Evolutionary conservation across 2,113 vertebrate genomes (phyloP).

Genomic region (Nannospalax galili): DNA sequence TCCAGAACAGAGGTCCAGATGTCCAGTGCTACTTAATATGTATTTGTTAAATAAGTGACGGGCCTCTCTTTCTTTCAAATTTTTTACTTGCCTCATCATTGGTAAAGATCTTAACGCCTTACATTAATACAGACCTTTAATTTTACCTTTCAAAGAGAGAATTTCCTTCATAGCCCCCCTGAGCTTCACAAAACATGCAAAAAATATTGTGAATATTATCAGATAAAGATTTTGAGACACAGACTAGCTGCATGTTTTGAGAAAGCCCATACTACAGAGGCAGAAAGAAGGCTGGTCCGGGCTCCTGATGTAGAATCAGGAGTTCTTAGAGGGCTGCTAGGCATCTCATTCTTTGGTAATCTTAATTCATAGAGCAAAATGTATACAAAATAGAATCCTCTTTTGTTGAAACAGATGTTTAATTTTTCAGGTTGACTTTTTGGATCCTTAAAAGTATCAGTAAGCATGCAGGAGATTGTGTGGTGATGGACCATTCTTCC

Average conservation of each 20-base stretch:
- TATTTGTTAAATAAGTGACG: neutral
- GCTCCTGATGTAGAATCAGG: neutral
- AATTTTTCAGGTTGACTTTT: conserved; percentile 1
- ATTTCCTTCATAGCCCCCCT: neutral
- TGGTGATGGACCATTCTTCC: no score
- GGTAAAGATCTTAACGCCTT: neutral
- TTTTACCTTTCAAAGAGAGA: neutral
- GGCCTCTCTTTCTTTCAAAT: neutral
- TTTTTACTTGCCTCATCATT: conserved; percentile 4
- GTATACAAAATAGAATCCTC: neutral
- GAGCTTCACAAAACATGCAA: neutral
- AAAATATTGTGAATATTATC: conserved; percentile 32
- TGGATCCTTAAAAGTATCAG: neutral
- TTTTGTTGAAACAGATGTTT: neutral
- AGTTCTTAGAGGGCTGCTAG: conserved; percentile 17
- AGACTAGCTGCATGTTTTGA: neutral
- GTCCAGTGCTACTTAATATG: neutral
- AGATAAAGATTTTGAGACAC: conserved; percentile 31
- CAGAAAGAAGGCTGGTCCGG: neutral
- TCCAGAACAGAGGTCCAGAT: neutral
- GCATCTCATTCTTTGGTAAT: neutral
- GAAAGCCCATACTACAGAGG: neutral
- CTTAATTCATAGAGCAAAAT: neutral
- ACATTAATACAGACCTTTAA: neutral
- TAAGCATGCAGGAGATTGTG: no score